phyloP scores from a whole-genome alignment of 2,888 invertebrate genomes.

The Gnatocerus cornutus region DNA sequence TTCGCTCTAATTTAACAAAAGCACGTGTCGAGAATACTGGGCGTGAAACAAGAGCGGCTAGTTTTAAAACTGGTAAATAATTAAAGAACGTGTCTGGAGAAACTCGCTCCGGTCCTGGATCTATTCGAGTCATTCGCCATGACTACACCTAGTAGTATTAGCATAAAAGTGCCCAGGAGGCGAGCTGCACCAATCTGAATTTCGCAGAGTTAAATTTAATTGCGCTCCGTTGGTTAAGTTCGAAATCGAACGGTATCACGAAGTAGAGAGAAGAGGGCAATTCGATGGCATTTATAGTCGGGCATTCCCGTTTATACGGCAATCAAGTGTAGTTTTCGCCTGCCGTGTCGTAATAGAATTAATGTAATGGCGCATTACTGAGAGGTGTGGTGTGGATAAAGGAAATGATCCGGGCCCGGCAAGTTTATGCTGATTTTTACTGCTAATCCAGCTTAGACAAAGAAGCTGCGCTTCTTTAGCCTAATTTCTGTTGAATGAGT shows the following conservation, averaged over 20 bases:
- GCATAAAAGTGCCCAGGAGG: constrained; percentile 35
- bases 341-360: constrained; percentile 68
- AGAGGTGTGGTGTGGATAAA: constrained; percentile 61
- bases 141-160: constrained; percentile 31
- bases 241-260: constrained; percentile 37
- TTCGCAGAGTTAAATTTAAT: constrained; percentile 41
- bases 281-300: constrained; percentile 65
- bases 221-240: constrained; percentile 34
- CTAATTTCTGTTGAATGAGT: too few species aligned
- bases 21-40: constrained; percentile 64
- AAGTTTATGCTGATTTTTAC: constrained; percentile 45
- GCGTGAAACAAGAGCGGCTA: constrained; percentile 63
- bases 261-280: constrained; percentile 50
- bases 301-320: constrained; percentile 66
- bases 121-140: constrained; percentile 6
- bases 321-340: constrained; percentile 68
- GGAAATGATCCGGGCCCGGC: constrained; percentile 59
- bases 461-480: background rate
- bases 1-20: constrained; percentile 66
- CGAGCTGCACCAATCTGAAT: constrained; percentile 28
- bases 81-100: constrained; percentile 57
- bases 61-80: constrained; percentile 66
- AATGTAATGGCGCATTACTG: constrained; percentile 67
- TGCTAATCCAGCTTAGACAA: constrained; percentile 36
- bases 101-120: too few species aligned